phyloP scores from a whole-genome alignment of 2,888 invertebrate genomes.

The Microctonus aethiopoides region DNA sequence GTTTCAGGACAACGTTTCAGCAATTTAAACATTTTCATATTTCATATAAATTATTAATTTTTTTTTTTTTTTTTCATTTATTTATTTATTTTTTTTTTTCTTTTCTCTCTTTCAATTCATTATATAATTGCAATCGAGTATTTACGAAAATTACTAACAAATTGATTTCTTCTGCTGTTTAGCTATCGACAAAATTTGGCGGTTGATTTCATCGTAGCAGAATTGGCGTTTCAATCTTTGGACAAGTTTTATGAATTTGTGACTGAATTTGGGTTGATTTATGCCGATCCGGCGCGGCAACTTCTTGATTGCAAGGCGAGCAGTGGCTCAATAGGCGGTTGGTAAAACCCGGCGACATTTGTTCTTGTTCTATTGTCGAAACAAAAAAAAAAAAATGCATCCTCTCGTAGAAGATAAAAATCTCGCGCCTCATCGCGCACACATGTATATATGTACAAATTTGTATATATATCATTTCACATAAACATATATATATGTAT shows the following conservation, averaged over 20 bases:
- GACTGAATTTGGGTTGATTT: conserved; percentile 81
- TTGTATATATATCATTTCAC: conserved; percentile 31
- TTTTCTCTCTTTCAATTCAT: conserved; percentile 21
- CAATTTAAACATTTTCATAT: conserved; percentile 37
- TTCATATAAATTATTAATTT: conserved; percentile 34
- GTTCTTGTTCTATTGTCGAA: conserved; percentile 38
- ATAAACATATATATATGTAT: conserved; percentile 18
- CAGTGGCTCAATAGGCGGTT: conserved; percentile 66
- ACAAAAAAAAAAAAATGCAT: conserved; percentile 30
- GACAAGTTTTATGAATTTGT: conserved; percentile 91
- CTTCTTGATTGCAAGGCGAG: conserved; percentile 93
- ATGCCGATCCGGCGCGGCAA: conserved; percentile 76
- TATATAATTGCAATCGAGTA: conserved; percentile 31
- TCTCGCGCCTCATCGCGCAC: conserved; percentile 27
- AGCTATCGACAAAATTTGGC: conserved; percentile 95
- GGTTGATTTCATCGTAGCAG: conserved; percentile 85
- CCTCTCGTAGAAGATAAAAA: conserved; percentile 33
- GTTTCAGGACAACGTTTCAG: conserved; percentile 60
- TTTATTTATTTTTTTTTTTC: no score
- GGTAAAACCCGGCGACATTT: conserved; percentile 53
- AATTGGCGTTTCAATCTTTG: conserved; percentile 87
- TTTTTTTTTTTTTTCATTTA: no score
- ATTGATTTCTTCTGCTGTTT: conserved; percentile 69
- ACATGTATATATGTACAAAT: conserved; percentile 36
- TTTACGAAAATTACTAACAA: conserved; percentile 67